These are phyloP conservation scores for Acanthochromis polyacanthus DNA, from an alignment of 2,113 vertebrate genomes.

Conservation along the genomic window DNA sequence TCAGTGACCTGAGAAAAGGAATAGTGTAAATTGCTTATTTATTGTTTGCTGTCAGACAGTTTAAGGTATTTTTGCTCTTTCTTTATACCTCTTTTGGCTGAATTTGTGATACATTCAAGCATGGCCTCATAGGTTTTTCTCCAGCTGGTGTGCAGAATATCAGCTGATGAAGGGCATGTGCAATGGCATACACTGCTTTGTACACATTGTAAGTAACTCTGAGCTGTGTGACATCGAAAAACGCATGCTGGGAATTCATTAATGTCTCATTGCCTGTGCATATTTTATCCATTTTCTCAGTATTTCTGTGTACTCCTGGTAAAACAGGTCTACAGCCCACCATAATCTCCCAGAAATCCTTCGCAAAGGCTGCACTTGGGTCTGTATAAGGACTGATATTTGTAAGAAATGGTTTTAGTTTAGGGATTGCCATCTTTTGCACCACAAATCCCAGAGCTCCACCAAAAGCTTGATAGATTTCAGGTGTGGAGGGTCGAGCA, in stretches of 20 bases:
- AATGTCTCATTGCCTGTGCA: conserved; percentile 70
- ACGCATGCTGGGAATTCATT: conserved; percentile 67
- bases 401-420: conserved; percentile 73
- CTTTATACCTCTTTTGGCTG: conserved; percentile 72
- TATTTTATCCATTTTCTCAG: too few relatives aligned
- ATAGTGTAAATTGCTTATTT: neutral
- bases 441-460: conserved; percentile 82
- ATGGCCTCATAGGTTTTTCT: conserved; percentile 38
- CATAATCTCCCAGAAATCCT: conserved; percentile 79
- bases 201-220: conserved; percentile 84
- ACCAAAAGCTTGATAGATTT: conserved; percentile 78
- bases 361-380: conserved; percentile 68
- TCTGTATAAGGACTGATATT: conserved; percentile 68
- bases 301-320: conserved; percentile 10
- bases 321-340: conserved; percentile 69
- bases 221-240: conserved; percentile 82
- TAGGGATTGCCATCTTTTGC: conserved; percentile 80
- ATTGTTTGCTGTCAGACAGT: neutral
- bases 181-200: conserved; percentile 84
- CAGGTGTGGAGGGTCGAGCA: conserved; percentile 72
- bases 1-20: conserved; percentile 71
- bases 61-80: neutral
- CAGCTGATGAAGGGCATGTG: conserved; percentile 80
- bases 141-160: conserved; percentile 74
- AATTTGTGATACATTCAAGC: conserved; percentile 78